Percentiles rank a stretch among this genome's conserved stretches.
These are phyloP conservation scores for Daboia siamensis DNA, from an alignment of 2,113 vertebrate genomes.

Conservation along the genomic window DNA sequence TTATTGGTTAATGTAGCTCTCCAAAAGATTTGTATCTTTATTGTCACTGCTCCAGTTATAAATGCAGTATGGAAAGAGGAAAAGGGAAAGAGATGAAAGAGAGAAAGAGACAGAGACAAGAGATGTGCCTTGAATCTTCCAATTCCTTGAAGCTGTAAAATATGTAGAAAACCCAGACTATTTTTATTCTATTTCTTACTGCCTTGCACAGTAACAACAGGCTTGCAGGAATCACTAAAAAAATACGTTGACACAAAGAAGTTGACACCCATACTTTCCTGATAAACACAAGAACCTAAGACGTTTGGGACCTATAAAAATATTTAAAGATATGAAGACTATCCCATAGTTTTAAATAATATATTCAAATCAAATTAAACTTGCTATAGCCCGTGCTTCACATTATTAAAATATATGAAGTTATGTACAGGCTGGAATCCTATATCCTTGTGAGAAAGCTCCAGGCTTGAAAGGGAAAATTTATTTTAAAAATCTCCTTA, in stretches of 20 bases:
- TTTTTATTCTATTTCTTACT: neutral
- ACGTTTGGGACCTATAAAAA: neutral
- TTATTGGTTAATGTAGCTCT: neutral
- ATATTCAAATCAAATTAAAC: neutral
- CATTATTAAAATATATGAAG: neutral
- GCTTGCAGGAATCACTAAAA: neutral
- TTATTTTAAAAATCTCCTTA: neutral
- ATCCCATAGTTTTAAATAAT: neutral
- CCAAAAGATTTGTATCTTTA: neutral
- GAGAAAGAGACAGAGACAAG: neutral
- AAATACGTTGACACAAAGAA: neutral
- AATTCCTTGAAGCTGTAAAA: conserved; percentile 6
- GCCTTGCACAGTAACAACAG: neutral
- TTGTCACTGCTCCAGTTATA: neutral
- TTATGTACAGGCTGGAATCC: neutral
- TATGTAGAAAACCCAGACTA: conserved; percentile 12
- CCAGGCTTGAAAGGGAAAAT: neutral
- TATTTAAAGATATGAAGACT: neutral
- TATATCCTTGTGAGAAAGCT: neutral
- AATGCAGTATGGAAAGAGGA: neutral
- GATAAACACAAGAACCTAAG: neutral
- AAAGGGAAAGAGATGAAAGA: neutral
- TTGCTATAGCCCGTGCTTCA: conserved; percentile 3
- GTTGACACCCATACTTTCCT: neutral
- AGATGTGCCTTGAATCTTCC: neutral